phyloP scores from a whole-genome alignment of 2,888 invertebrate genomes.

The Petrolisthes cinctipes region DNA sequence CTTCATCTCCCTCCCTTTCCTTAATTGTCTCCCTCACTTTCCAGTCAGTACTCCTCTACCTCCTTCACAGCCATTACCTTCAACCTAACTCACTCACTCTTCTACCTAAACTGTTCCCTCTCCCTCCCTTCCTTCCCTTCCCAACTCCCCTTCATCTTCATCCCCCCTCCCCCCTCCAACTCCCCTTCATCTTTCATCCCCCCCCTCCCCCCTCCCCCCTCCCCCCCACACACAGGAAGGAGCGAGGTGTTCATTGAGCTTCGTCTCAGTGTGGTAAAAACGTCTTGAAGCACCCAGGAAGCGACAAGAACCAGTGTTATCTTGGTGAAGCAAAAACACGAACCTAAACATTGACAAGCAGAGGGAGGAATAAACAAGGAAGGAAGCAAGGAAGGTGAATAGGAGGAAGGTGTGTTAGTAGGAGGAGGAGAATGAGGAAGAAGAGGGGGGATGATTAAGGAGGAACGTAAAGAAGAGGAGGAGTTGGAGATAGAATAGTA shows the following conservation, averaged over 20 bases:
- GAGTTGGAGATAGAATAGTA: not conserved
- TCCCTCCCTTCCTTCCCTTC: not conserved
- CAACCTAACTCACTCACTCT: not conserved
- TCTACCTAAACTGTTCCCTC: not conserved
- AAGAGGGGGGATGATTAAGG: not conserved
- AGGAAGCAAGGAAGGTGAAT: not conserved
- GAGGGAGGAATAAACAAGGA: no score
- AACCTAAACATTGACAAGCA: no score
- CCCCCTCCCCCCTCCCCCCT: not conserved
- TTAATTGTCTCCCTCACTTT: not conserved
- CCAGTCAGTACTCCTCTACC: not conserved
- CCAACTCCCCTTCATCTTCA: not conserved
- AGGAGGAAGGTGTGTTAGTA: not conserved
- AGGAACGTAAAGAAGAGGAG: not conserved
- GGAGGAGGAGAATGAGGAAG: not conserved
- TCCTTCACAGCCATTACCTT: not conserved
- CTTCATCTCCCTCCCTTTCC: conserved; percentile 12
- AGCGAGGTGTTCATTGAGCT: not conserved
- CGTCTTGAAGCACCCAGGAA: not conserved
- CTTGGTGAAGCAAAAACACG: no score
- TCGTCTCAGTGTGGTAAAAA: not conserved
- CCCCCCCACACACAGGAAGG: not conserved
- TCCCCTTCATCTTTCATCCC: conserved; percentile 13
- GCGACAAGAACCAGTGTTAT: no score
- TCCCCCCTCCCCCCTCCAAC: not conserved